phyloP scores from a whole-genome alignment of 2,888 invertebrate species.

The Crossocerus cetratus region DNA sequence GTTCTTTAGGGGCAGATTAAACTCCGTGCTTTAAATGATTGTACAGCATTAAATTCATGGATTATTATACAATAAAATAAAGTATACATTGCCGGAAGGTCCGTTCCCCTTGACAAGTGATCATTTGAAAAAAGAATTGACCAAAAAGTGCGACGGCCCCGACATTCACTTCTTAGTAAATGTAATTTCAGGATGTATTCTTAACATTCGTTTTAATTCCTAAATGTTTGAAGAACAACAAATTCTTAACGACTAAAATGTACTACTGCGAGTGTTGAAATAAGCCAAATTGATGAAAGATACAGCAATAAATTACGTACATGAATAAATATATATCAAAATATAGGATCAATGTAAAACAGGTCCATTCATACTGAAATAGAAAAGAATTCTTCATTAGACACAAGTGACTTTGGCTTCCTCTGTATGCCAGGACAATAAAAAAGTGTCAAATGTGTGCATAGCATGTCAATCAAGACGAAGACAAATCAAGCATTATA shows the following conservation, averaged over 20 bases:
- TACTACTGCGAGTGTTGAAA: slow-evolving; percentile 60
- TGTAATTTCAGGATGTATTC: too few species aligned
- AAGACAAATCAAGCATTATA: slow-evolving; percentile 67
- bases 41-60: slow-evolving; percentile 43
- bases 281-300: slow-evolving; percentile 65
- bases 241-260: slow-evolving; percentile 58
- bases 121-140: slow-evolving; percentile 24
- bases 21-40: slow-evolving; percentile 39
- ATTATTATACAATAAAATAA: slow-evolving; percentile 51
- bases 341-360: slow-evolving; percentile 69
- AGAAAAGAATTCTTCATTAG: slow-evolving; percentile 59
- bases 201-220: slow-evolving; percentile 28
- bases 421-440: slow-evolving; percentile 62
- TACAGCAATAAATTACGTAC: slow-evolving; percentile 75
- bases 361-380: slow-evolving; percentile 63
- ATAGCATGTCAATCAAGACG: slow-evolving; percentile 61
- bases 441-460: slow-evolving; percentile 60
- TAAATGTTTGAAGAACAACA: slow-evolving; percentile 64
- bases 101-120: slow-evolving; percentile 38
- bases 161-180: too few species aligned
- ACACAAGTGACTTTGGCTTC: slow-evolving; percentile 71
- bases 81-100: slow-evolving; percentile 1
- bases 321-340: slow-evolving; percentile 71
- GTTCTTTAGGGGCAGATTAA: slow-evolving; percentile 37
- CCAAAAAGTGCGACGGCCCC: neutral